These are phyloP conservation scores for Nomada ferruginata DNA, from an alignment of 2,888 invertebrate genomes.

Conservation along the genomic window DNA sequence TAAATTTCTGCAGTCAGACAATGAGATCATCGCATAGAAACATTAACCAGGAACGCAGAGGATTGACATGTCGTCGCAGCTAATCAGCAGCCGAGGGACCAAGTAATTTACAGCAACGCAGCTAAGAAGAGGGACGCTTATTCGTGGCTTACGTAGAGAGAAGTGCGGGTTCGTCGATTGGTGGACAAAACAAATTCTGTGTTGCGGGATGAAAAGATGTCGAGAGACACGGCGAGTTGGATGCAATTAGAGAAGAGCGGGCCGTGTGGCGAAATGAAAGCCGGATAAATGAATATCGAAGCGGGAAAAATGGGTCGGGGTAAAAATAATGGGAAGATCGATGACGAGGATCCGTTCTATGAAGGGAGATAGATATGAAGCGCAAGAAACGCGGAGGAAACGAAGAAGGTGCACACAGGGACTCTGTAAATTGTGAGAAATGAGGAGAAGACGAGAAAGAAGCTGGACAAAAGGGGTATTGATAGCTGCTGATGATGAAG, in stretches of 20 bases:
- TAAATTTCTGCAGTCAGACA: too few species aligned
- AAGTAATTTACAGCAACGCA: background rate
- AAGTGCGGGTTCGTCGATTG: too few species aligned
- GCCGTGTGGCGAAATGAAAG: constrained; percentile 42
- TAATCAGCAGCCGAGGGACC: too few species aligned
- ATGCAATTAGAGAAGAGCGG: constrained; percentile 37
- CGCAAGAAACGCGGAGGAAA: background rate
- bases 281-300: constrained; percentile 48
- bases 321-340: constrained; percentile 56
- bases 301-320: constrained; percentile 45
- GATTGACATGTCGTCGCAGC: too few species aligned
- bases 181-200: constrained; percentile 6
- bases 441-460: background rate
- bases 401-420: background rate
- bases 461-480: constrained; percentile 18
- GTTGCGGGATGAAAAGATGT: constrained; percentile 30
- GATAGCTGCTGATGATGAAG: constrained; percentile 19
- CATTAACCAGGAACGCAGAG: too few species aligned
- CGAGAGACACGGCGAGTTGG: constrained; percentile 17
- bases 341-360: constrained; percentile 27
- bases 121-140: background rate
- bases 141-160: background rate
- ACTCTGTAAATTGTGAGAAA: constrained; percentile 25
- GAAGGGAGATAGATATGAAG: constrained; percentile 19
- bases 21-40: too few species aligned